Conservation (phyloP, 2,797 vertebrate genomes). For the Pempheris klunzingeri region DNA sequence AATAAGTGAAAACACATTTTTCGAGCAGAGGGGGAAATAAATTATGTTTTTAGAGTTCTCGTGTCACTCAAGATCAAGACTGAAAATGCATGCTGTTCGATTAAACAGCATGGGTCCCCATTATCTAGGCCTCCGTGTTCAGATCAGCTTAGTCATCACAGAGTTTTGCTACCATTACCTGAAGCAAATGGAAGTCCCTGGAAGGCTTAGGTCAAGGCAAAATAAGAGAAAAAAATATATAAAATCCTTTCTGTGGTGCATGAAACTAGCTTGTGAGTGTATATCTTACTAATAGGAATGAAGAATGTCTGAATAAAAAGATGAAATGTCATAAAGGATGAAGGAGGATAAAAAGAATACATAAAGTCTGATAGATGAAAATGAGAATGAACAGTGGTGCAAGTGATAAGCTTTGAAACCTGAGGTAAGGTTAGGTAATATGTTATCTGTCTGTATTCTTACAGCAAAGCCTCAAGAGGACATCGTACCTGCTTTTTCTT, state of each 20-base stretch:
- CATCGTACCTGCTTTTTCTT: slow-evolving; percentile 14
- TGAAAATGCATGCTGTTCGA: slow-evolving; percentile 1
- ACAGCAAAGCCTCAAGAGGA: slow-evolving; percentile 22
- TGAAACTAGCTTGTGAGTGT: not conserved
- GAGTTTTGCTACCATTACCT: slow-evolving; percentile 6
- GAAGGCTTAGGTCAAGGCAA: not conserved
- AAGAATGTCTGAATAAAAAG: not conserved
- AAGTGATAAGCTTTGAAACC: slow-evolving; percentile 4
- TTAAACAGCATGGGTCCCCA: slow-evolving; percentile 12
- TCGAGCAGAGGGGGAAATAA: not conserved
- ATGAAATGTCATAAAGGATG: not conserved
- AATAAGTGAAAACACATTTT: not conserved
- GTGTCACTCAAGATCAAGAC: slow-evolving; percentile 3
- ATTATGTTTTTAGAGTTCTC: not conserved
- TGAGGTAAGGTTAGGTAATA: not conserved
- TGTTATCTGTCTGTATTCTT: slow-evolving; percentile 19
- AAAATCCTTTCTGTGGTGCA: not conserved
- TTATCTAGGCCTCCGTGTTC: slow-evolving; percentile 13
- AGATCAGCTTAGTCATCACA: slow-evolving; percentile 32
- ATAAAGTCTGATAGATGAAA: not conserved
- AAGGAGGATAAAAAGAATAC: not conserved
- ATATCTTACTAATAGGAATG: not conserved
- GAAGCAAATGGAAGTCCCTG: not conserved
- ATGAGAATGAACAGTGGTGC: not conserved
- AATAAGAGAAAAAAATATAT: not conserved